phyloP scores from a whole-genome alignment of 2,888 invertebrate species.

The Acanthopleura granulata region DNA sequence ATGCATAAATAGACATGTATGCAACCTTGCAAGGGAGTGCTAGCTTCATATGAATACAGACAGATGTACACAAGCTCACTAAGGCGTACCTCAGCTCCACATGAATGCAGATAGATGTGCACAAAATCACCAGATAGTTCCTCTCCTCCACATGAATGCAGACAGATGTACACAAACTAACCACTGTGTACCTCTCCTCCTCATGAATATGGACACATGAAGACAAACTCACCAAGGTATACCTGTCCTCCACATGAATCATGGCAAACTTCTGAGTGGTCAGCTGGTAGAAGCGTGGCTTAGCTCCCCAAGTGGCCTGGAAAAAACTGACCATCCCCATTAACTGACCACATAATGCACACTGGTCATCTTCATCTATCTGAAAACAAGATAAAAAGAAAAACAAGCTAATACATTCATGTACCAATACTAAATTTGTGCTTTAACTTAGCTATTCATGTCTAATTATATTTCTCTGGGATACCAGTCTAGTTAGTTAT shows the following conservation, averaged over 20 bases:
- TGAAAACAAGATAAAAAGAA: no score
- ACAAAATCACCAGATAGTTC: slow-evolving; percentile 81
- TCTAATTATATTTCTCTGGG: no score
- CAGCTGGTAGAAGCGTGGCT: slow-evolving; percentile 83
- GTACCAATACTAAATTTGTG: no score
- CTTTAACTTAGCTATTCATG: no score
- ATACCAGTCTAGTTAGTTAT: no score
- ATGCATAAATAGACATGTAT: neutral
- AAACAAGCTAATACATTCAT: no score
- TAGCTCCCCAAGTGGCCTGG: slow-evolving; percentile 76
- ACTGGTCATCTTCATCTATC: slow-evolving; percentile 63
- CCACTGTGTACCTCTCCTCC: slow-evolving; percentile 83
- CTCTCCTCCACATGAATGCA: slow-evolving; percentile 82
- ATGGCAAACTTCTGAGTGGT: slow-evolving; percentile 92
- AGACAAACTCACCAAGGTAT: slow-evolving; percentile 79
- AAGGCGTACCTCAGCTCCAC: slow-evolving; percentile 83
- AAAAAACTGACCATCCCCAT: slow-evolving; percentile 91
- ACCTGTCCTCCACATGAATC: slow-evolving; percentile 82
- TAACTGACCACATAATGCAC: slow-evolving; percentile 90
- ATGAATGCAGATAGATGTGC: slow-evolving; percentile 77
- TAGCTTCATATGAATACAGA: neutral
- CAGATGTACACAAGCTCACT: slow-evolving; percentile 73
- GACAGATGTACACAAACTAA: slow-evolving; percentile 73
- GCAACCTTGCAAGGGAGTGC: slow-evolving; percentile 23
- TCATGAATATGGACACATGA: slow-evolving; percentile 79